Conservation (phyloP, 64 coral and sea anemone species). For the Montipora capricornis region DNA sequence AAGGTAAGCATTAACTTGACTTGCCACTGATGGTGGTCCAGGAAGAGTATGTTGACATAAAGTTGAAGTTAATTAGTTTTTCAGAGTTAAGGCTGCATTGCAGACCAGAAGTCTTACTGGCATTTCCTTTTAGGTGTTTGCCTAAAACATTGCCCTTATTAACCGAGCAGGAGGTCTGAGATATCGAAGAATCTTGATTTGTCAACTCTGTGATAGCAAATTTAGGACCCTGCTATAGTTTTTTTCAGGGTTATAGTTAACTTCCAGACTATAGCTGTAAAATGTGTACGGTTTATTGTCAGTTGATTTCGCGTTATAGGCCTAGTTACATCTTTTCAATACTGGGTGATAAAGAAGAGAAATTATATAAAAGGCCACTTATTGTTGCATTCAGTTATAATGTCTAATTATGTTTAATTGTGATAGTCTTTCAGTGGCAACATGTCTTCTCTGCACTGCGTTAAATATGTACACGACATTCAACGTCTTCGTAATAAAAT, state of each 20-base stretch:
- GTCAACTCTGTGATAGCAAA: no score
- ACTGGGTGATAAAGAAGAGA: no score
- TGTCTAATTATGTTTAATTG: no score
- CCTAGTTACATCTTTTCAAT: no score
- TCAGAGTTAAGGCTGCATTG: background rate
- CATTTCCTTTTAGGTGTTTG: background rate
- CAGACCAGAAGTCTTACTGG: no score
- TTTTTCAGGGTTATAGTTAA: no score
- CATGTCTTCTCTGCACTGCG: background rate
- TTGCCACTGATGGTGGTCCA: slow-evolving; percentile 2
- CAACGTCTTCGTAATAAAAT: background rate
- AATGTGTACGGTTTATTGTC: no score
- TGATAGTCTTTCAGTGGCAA: background rate
- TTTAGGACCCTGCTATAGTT: no score
- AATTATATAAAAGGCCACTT: background rate
- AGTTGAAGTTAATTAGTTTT: slow-evolving; percentile 15
- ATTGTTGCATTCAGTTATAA: background rate
- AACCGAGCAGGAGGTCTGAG: no score
- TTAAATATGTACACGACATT: background rate
- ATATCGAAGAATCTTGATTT: no score
- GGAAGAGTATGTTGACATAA: slow-evolving; percentile 8
- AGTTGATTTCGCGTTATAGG: no score
- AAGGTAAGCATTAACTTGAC: background rate
- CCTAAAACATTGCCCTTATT: background rate
- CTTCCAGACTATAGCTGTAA: no score